phyloP scores from a whole-genome alignment of 2,888 invertebrate genomes.

The Eupithecia pulchellata region DNA sequence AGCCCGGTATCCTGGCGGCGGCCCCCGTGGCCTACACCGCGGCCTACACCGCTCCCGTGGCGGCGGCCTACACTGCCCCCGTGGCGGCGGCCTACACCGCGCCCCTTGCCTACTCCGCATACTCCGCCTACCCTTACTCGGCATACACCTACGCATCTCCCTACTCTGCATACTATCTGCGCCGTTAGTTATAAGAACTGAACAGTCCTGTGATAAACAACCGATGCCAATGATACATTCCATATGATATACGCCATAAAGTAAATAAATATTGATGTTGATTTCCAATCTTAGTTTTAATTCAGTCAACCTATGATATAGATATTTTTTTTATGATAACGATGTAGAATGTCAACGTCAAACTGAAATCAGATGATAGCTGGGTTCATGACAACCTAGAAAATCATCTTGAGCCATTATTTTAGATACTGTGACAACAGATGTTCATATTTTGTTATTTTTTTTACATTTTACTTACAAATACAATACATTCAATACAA shows the following conservation, averaged over 20 bases:
- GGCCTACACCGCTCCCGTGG: constrained; percentile 62
- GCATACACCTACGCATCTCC: constrained; percentile 59
- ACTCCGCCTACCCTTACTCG: constrained; percentile 61
- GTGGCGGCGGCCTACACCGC: constrained; percentile 62
- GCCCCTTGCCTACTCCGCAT: constrained; percentile 60
- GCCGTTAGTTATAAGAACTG: constrained; percentile 31
- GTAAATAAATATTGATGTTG: background rate
- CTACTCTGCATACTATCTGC: constrained; percentile 53
- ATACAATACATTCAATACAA: too few relatives aligned
- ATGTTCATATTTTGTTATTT: too few relatives aligned
- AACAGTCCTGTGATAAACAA: background rate
- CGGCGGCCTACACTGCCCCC: constrained; percentile 54
- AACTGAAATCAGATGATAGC: too few relatives aligned
- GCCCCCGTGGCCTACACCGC: constrained; percentile 64
- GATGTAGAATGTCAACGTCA: too few relatives aligned
- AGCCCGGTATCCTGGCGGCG: constrained; percentile 68
- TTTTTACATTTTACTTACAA: too few relatives aligned
- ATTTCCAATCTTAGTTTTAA: background rate
- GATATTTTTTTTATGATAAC: too few relatives aligned
- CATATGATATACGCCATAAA: background rate
- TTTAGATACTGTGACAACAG: too few relatives aligned
- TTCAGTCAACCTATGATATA: background rate
- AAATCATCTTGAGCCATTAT: too few relatives aligned
- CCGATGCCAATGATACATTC: background rate
- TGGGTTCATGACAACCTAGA: too few relatives aligned